Percentiles rank a stretch among this genome's conserved stretches.
Conservation (phyloP, 2,888 invertebrate genomes). For the Chesias legatella region DNA sequence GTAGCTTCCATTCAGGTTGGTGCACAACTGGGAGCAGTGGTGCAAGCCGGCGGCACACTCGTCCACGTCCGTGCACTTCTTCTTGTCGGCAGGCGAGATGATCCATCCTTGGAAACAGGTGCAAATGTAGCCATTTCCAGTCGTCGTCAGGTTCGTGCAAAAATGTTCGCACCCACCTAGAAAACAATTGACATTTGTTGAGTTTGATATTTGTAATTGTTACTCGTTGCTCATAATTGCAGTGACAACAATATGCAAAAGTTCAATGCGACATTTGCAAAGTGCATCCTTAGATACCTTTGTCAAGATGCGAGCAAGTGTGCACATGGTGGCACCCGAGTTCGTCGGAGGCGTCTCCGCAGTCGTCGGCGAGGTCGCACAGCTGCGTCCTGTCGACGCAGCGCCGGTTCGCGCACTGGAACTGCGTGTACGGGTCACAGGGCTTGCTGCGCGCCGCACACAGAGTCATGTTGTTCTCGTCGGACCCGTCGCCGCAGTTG, state of each 20-base stretch:
- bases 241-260: no score
- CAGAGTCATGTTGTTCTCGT: slow-evolving; percentile 96
- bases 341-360: slow-evolving; percentile 94
- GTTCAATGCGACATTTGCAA: no score
- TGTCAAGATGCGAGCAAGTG: slow-evolving; percentile 72
- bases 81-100: slow-evolving; percentile 88
- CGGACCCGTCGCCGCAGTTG: slow-evolving; percentile 96
- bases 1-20: slow-evolving; percentile 95
- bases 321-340: slow-evolving; percentile 90
- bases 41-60: slow-evolving; percentile 92
- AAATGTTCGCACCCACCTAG: slow-evolving; percentile 95
- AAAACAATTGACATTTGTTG: slow-evolving; percentile 17
- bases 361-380: slow-evolving; percentile 95
- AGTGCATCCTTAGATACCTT: slow-evolving; percentile 40
- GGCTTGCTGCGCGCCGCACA: slow-evolving; percentile 88
- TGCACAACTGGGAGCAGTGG: slow-evolving; percentile 96
- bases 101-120: slow-evolving; percentile 93
- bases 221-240: not conserved
- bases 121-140: slow-evolving; percentile 89
- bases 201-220: no score
- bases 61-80: slow-evolving; percentile 93
- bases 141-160: slow-evolving; percentile 88
- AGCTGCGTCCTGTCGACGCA: slow-evolving; percentile 89
- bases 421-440: slow-evolving; percentile 89
- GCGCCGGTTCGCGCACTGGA: slow-evolving; percentile 92